Conservation (phyloP, 2,888 invertebrate genomes). For the Pecten maximus region DNA sequence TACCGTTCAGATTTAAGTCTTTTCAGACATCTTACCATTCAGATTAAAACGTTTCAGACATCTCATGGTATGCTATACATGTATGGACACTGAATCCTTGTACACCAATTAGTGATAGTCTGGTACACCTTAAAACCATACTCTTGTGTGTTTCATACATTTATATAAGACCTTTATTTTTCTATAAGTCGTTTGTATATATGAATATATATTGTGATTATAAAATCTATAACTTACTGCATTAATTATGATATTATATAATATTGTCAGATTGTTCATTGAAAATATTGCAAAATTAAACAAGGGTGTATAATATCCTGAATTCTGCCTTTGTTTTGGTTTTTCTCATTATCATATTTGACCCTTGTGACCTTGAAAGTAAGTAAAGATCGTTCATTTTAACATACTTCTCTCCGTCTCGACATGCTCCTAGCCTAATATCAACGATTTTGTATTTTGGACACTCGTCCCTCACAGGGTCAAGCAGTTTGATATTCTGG, state of each 20-base stretch:
- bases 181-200: slow-evolving; percentile 33
- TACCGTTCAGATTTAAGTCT: too few species aligned
- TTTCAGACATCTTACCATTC: too few species aligned
- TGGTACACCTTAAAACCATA: neutral
- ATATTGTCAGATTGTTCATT: slow-evolving; percentile 27
- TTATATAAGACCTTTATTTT: neutral
- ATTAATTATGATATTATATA: neutral
- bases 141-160: neutral
- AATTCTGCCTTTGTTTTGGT: neutral
- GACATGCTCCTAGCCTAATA: too few species aligned
- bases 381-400: too few species aligned
- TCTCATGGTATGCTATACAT: too few species aligned
- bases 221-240: neutral
- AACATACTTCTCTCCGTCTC: too few species aligned
- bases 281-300: slow-evolving; percentile 34
- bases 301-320: neutral
- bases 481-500: too few species aligned
- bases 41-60: too few species aligned
- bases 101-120: neutral
- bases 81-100: neutral
- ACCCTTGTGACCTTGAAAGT: too few species aligned
- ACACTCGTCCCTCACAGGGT: too few species aligned
- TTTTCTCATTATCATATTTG: neutral
- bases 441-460: too few species aligned
- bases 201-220: slow-evolving; percentile 33